These are phyloP conservation scores for Etheostoma perlongum DNA, from an alignment of 2,797 vertebrate species.

Conservation along the genomic window DNA sequence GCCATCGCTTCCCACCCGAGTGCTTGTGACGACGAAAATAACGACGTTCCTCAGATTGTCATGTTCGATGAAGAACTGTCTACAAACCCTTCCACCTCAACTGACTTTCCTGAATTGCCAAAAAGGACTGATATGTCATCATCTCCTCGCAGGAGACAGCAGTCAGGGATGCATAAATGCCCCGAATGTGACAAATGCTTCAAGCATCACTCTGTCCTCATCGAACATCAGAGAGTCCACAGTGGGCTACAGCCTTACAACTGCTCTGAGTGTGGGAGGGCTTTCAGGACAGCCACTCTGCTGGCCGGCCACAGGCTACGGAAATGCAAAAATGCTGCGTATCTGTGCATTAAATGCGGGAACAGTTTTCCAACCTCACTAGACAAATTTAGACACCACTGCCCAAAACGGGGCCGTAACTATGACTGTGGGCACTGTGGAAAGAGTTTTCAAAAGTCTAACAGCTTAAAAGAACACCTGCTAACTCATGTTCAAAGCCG, in stretches of 20 bases:
- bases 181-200: slow-evolving; percentile 78
- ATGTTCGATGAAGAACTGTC: slow-evolving; percentile 83
- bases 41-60: slow-evolving; percentile 79
- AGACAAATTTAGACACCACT: slow-evolving; percentile 82
- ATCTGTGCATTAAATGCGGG: slow-evolving; percentile 83
- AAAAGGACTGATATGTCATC: slow-evolving; percentile 63
- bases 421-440: slow-evolving; percentile 76
- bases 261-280: slow-evolving; percentile 81
- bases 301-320: slow-evolving; percentile 80
- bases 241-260: slow-evolving; percentile 79
- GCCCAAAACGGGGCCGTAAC: slow-evolving; percentile 74
- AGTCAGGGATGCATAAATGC: slow-evolving; percentile 74
- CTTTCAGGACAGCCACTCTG: slow-evolving; percentile 81
- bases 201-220: slow-evolving; percentile 79
- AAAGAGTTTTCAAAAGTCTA: slow-evolving; percentile 79
- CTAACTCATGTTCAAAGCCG: slow-evolving; percentile 79
- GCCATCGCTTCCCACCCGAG: slow-evolving; percentile 80
- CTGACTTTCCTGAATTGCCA: slow-evolving; percentile 75
- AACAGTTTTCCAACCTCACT: slow-evolving; percentile 81
- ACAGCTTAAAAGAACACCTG: slow-evolving; percentile 79
- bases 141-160: slow-evolving; percentile 64
- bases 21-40: slow-evolving; percentile 77
- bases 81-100: slow-evolving; percentile 79
- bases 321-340: slow-evolving; percentile 82
- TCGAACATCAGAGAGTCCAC: slow-evolving; percentile 81